phyloP scores from a whole-genome alignment of 37 sponge, comb jelly and placozoan genomes.

The Tethya wilhelma region DNA sequence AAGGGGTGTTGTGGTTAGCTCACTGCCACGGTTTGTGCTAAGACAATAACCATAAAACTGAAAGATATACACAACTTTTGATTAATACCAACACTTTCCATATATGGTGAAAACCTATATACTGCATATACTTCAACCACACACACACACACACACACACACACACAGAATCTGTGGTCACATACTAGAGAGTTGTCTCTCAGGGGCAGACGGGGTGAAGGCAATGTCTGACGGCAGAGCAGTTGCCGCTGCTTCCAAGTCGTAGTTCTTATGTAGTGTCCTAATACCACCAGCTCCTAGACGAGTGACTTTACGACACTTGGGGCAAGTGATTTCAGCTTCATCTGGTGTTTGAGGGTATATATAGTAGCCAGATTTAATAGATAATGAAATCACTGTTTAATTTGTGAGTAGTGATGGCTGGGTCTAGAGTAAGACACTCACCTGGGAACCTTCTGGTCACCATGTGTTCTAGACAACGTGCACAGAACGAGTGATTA shows the following conservation, averaged over 20 bases:
- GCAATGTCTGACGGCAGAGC: conserved; percentile 9
- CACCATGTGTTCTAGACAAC: conserved; percentile 41
- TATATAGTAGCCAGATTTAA: not conserved
- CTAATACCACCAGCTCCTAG: conserved; percentile 18
- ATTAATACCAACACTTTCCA: not conserved
- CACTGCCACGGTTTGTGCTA: not conserved
- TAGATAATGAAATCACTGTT: not conserved
- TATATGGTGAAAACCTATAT: too few species aligned
- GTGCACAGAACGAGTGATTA: conserved; percentile 47
- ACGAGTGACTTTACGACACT: conserved; percentile 22
- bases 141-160: not conserved
- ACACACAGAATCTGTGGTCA: too few species aligned
- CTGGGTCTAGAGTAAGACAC: not conserved
- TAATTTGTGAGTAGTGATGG: not conserved
- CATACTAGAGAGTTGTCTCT: too few species aligned
- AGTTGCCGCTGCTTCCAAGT: conserved; percentile 12
- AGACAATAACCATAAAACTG: not conserved
- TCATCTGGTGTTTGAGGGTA: too few species aligned
- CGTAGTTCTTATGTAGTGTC: conserved; percentile 42
- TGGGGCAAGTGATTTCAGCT: conserved; percentile 31
- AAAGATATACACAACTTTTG: not conserved
- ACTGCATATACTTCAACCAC: not conserved
- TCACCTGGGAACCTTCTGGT: not conserved
- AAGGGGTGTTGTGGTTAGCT: not conserved
- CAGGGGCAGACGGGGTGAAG: conserved; percentile 13